Conservation (phyloP, 2,888 invertebrate genomes). For the Oxycera nigricornis region DNA sequence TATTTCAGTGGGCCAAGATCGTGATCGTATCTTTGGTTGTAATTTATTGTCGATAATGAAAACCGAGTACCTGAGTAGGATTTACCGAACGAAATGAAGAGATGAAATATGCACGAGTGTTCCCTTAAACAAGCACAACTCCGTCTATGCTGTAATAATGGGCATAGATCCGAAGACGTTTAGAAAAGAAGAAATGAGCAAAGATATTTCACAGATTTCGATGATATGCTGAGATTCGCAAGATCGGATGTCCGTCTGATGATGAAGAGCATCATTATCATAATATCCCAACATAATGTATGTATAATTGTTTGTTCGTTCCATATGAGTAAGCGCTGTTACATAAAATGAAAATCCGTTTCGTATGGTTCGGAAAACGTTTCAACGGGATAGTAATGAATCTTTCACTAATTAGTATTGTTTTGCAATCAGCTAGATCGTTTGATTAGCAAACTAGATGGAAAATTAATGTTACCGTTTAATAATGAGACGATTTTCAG, state of each 20-base stretch:
- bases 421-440: constrained; percentile 22
- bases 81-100: constrained; percentile 14
- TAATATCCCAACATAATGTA: constrained; percentile 24
- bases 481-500: too few relatives aligned
- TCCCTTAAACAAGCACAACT: not conserved
- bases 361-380: not conserved
- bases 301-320: not conserved
- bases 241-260: constrained; percentile 46
- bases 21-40: constrained; percentile 43
- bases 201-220: constrained; percentile 19
- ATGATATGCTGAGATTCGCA: constrained; percentile 15
- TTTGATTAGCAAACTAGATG: not conserved
- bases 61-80: constrained; percentile 32
- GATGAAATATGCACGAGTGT: constrained; percentile 7
- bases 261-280: constrained; percentile 38
- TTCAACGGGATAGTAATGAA: not conserved
- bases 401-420: constrained; percentile 26
- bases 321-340: not conserved
- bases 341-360: not conserved
- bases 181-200: constrained; percentile 11
- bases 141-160: not conserved
- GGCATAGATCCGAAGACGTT: not conserved
- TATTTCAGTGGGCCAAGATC: constrained; percentile 48
- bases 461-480: not conserved
- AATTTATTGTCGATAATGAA: constrained; percentile 46